Evolutionary conservation across 2,888 invertebrate genomes (phyloP), one percentile per base, ranked within the genome.

Genomic region (Drosophila nigricruria): DNA sequence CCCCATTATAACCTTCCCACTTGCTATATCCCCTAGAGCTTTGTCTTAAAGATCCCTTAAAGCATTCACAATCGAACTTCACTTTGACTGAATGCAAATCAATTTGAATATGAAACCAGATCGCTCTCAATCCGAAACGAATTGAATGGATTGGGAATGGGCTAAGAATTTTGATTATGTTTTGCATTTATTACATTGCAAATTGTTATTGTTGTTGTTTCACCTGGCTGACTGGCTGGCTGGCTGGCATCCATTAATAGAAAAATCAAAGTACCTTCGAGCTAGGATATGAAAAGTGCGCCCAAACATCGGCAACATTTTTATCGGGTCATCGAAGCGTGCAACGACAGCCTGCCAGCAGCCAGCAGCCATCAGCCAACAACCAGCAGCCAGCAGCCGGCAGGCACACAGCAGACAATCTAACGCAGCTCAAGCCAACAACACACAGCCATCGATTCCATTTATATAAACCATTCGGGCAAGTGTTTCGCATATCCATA

Each of bases 291-390:
- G 54, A 61, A 73, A 73, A 73, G 59, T 54, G 49, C 58, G 58
- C 38, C 54, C 54, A 68, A 77, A 61, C 77, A 76, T 76, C 73
- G 61, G 60, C 76, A 76, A 72, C 60, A 79, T 81, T 81, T 77
- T 79, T 81, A 81, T 74, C 71, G 80, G 85, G 77, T 84, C 85
- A 85, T 64, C 66, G 57, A 80, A 85, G 82, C 82, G 82, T 80
- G 70, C 75, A 73, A 72, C 69, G 64, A 62, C 65, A 70, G 73
- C 64, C 73, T 65, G 66, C 32, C 62, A 53, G 66, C n/a, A 2
- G 20, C 42, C 42, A 12, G 12, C 40, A 0, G 16, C 2, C 38
- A 38, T 14, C 42, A 14, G 12, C 12, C 42, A 42, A 2, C 42
- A 38, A n/a, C n/a, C n/a, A n/a, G n/a, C n/a, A n/a, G 38, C n/a